A percentile compares a stretch with the other conserved stretches of the same genome.
Evolutionary conservation across 64 coral and sea anemone species (phyloP).

Genomic region (Catalaphyllia jardinei): DNA sequence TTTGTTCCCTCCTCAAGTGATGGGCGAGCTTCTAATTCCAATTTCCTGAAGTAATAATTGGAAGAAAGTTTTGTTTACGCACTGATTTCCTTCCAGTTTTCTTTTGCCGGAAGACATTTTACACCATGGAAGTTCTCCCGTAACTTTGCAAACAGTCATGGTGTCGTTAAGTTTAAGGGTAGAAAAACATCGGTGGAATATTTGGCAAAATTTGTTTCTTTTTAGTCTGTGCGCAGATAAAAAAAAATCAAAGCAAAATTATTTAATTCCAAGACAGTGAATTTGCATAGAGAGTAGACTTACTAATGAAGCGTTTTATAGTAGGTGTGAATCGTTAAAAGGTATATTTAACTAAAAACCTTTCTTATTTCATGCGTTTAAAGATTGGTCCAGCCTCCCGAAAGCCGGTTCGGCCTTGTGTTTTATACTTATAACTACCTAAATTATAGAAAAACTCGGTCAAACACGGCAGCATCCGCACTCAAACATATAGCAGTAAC

Average conservation of each 20-base stretch:
- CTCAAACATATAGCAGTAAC: not conserved
- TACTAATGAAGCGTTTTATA: not conserved
- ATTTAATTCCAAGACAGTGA: not conserved
- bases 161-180: not conserved
- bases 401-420: not conserved
- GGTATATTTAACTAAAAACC: not conserved
- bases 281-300: not conserved
- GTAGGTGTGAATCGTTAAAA: not conserved
- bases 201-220: not conserved
- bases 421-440: not conserved
- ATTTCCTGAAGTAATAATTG: conserved; percentile 18
- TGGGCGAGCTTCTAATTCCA: conserved; percentile 24
- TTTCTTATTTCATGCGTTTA: not conserved
- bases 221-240: not conserved
- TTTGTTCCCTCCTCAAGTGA: conserved; percentile 24
- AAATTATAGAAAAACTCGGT: not conserved
- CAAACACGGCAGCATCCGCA: not conserved
- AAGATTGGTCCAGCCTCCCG: not conserved
- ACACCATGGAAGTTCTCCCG: not conserved
- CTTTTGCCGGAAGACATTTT: conserved; percentile 15
- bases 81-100: conserved; percentile 16
- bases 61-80: conserved; percentile 13
- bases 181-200: not conserved
- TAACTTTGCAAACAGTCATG: not conserved
- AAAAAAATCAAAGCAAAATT: not conserved